Evolutionary conservation across 2,888 invertebrate species (phyloP), one percentile per base, ranked within the genome.

Genomic region (Heteromyza rotundicornis): DNA sequence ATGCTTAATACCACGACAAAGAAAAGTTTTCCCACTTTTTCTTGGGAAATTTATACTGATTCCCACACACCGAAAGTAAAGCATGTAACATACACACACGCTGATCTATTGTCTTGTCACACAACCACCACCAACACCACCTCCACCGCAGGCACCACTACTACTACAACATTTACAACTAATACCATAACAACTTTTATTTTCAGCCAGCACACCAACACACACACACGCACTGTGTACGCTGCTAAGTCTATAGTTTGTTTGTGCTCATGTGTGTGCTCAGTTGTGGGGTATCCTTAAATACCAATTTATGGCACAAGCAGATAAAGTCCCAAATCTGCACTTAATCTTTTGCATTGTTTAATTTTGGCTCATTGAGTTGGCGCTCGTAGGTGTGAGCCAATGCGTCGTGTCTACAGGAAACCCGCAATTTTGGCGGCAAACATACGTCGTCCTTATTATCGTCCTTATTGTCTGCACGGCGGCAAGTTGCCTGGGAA

Each of bases 261-360:
- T 20, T 20, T 40, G 14, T 54, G 16, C 50, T 40, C 58, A 32
- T 44, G 32, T 61, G 53, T 63, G 53, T 63, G 59, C 61, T 73
- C 75, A 71, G 68, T 74, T 73, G 71, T 77, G 74, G 72, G 79
- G 77, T 75, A 79, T 80, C 79, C 77, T 73, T 79, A 79, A 79
- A 80, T 77, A 78, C 80, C 79, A 80, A 79, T 79, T 79, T 79
- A 79, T 80, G 80, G 80, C 79, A 76, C 76, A 77, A 75, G 75
- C 79, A 80, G 78, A 78, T 79, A 80, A 80, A 80, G 78, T 80
- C 78, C 79, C 76, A 80, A 80, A 80, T 80, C 81, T 80, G 76
- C 75, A 78, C 78, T 80, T 80, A 80, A 80, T 80, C 81, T 80
- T 80, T 77, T 78, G 78, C 76, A 80, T 80, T 80, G 80, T 80